A percentile compares a stretch with the other conserved stretches of the same genome.
Evolutionary conservation across 1,140 invertebrate species (phyloP).

Genomic region (Aculops lycopersici): DNA sequence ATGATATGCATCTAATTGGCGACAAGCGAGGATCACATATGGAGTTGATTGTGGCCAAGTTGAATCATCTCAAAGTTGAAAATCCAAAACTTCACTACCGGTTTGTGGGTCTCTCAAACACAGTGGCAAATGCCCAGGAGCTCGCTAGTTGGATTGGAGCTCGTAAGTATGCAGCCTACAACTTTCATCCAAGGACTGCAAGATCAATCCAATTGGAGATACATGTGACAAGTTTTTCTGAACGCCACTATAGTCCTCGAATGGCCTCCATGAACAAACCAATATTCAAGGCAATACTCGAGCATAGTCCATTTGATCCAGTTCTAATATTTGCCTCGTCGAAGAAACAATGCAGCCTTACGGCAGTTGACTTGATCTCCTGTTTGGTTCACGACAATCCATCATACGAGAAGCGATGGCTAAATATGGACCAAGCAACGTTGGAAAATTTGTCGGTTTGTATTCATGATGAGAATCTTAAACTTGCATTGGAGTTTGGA

Average conservation of each 20-base stretch:
- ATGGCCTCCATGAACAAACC: conserved; percentile 99
- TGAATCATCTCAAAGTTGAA: conserved; percentile 51
- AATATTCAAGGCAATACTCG: conserved; percentile 37
- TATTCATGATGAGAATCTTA: conserved; percentile 59
- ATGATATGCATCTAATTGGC: conserved; percentile 85
- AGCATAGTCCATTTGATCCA: conserved; percentile 56
- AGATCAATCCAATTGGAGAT: conserved; percentile 86
- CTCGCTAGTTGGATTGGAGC: conserved; percentile 86
- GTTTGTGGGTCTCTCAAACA: conserved; percentile 80
- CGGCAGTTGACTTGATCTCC: conserved; percentile 77
- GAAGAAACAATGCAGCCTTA: conserved; percentile 77
- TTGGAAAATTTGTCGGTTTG: conserved; percentile 20
- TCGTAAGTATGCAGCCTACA: conserved; percentile 52
- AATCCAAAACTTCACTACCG: conserved; percentile 40
- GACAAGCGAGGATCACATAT: conserved; percentile 30
- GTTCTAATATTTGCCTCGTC: conserved; percentile 86
- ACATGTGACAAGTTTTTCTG: conserved; percentile 64
- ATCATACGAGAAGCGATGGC: conserved; percentile 38
- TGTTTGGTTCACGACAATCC: conserved; percentile 65
- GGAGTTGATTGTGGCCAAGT: conserved; percentile 32
- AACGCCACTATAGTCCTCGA: conserved; percentile 89
- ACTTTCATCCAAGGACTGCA: conserved; percentile 75
- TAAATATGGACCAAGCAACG: conserved; percentile 58
- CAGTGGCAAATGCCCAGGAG: conserved; percentile 81
- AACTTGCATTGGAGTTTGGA: conserved; percentile 73